A percentile compares a stretch with the other conserved stretches of the same genome.
Conservation (phyloP, 2,113 vertebrate genomes). For the Cromileptes altivelis region DNA sequence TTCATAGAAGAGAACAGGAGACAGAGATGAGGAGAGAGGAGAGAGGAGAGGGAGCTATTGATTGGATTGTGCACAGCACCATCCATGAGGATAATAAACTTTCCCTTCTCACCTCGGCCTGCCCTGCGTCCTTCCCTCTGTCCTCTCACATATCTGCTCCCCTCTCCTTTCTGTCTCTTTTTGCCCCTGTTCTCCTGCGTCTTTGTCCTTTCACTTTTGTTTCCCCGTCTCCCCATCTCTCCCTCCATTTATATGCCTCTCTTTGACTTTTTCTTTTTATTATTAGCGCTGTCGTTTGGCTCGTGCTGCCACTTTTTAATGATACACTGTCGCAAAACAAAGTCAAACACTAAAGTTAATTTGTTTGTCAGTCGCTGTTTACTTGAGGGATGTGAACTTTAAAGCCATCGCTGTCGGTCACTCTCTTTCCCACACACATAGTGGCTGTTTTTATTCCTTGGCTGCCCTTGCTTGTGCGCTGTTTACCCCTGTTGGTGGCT, state of each 20-base stretch:
- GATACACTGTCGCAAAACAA: constrained; percentile 38
- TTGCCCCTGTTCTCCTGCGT: constrained; percentile 4
- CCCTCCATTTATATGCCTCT: neutral
- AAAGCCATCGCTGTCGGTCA: neutral
- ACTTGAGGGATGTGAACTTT: constrained; percentile 10
- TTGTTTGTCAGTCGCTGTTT: constrained; percentile 21
- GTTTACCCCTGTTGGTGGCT: constrained; percentile 43
- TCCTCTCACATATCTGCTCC: constrained; percentile 41
- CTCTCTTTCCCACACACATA: neutral
- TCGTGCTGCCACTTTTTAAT: constrained; percentile 23
- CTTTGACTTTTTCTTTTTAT: constrained; percentile 23
- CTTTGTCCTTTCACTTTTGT: neutral
- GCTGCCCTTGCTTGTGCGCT: constrained; percentile 37
- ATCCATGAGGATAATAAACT: constrained; percentile 57
- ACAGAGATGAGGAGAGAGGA: constrained; percentile 15
- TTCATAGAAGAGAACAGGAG: constrained; percentile 59
- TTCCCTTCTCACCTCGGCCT: constrained; percentile 45
- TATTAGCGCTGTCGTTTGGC: constrained; percentile 22
- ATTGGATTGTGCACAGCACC: constrained; percentile 57
- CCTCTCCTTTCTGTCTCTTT: constrained; percentile 27
- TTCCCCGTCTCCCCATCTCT: neutral
- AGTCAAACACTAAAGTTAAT: constrained; percentile 53
- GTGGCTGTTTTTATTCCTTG: constrained; percentile 26
- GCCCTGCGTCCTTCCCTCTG: constrained; percentile 55
- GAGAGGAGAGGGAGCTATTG: constrained; percentile 62